Evolutionary conservation across 53 echinoderm and acorn worm genomes (phyloP), one percentile per base, ranked within the genome.

Genomic region (Actinopyga echinites): DNA sequence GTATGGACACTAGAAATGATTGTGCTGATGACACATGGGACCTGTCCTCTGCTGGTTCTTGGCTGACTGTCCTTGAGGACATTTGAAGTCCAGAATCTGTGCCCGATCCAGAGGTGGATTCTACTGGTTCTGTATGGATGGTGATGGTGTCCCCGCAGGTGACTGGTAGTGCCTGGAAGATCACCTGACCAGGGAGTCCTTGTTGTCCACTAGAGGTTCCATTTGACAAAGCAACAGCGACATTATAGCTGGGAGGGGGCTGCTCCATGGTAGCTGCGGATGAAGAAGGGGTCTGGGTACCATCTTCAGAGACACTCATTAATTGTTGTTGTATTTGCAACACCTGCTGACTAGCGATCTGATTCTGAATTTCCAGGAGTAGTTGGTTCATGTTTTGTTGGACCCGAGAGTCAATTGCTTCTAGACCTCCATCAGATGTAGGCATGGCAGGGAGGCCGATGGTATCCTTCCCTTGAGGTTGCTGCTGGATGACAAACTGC

Each of bases 161-260:
- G 19, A 87, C 79, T 11, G 90, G 95, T 10, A 92, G 55, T 22
- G 93, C 87, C 82, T 95, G 92, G 49, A 95, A 89, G 79, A 95
- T 95, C 31, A 95, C 91, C 83, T 91, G 95, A 44, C 90, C 75
- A 4, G 84, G 90, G 23, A 77, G 12, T 12, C 45, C 75, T 63
- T 69, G 63, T 8, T 88, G 84, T 21, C 82, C 31, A 36, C 64
- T 74, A 62, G 87, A 79, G 32, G 84, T 64, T 1, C 84, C 85
- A 28, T 80, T 87, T 37, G 87, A 88, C 37, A 91, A 57, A 17
- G 90, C 88, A 36, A 93, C 90, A 7, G 93, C 93, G 7, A 88
- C 90, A 35, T 88, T 91, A 82, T 94, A 94, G 65, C 94, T 94
- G 15, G 94, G 94, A 24, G 94, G 93, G 0, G 93, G 94, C 45